Evolutionary conservation across 2,113 vertebrate genomes (phyloP).

Genomic region (Oncorhynchus kisutch): DNA sequence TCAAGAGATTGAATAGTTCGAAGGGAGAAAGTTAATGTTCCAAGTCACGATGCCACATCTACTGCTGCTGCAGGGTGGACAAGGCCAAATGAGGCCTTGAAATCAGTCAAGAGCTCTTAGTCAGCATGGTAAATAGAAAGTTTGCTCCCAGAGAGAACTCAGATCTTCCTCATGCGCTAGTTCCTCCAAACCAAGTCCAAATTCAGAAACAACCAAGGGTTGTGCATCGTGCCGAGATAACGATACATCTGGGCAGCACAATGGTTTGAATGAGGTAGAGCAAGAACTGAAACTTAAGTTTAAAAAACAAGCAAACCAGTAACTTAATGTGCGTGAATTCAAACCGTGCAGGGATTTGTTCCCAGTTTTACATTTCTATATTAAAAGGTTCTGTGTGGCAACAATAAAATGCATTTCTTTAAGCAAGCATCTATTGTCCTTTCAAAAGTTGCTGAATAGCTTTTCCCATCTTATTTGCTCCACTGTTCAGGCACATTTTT

Average conservation of each 20-base stretch:
- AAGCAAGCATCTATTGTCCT: too few species aligned
- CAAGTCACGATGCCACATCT: not conserved
- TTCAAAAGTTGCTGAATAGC: too few species aligned
- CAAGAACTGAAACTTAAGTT: not conserved
- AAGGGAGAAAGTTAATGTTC: not conserved
- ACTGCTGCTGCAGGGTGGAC: not conserved
- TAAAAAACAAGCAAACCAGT: not conserved
- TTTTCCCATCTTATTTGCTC: too few species aligned
- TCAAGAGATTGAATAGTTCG: not conserved
- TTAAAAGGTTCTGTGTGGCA: too few species aligned
- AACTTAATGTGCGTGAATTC: too few species aligned
- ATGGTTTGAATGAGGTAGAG: constrained; percentile 33
- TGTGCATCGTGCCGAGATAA: constrained; percentile 71
- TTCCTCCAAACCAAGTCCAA: constrained; percentile 45
- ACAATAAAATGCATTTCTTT: too few species aligned
- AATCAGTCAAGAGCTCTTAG: constrained; percentile 17
- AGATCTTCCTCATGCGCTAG: constrained; percentile 40
- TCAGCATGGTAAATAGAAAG: constrained; percentile 39
- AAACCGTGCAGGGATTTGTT: too few species aligned
- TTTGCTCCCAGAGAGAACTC: constrained; percentile 42
- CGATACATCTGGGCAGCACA: constrained; percentile 64
- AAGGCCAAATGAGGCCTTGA: constrained; percentile 1
- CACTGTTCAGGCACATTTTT: not conserved
- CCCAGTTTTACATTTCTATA: not conserved
- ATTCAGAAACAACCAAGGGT: constrained; percentile 30